Evolutionary conservation across 2,113 vertebrate genomes (phyloP).

Genomic region (Chaetura pelagica): DNA sequence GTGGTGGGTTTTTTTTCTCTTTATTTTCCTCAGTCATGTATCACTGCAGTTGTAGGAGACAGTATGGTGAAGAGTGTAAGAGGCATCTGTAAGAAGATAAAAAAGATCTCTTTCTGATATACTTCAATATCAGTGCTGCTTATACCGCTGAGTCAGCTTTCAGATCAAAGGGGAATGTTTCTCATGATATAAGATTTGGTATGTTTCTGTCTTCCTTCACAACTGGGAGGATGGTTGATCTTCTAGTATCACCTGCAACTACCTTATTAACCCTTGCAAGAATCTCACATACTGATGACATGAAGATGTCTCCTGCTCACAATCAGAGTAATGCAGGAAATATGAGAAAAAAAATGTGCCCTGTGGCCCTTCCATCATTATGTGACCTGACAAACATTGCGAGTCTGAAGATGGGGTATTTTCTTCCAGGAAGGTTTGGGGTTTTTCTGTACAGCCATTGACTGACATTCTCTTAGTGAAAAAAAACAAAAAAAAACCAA

Average conservation of each 20-base stretch:
- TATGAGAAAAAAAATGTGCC: background rate
- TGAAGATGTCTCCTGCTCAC: background rate
- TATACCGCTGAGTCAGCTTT: background rate
- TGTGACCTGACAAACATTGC: background rate
- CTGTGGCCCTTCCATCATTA: background rate
- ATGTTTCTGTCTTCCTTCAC: background rate
- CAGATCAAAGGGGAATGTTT: background rate
- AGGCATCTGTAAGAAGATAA: fast-evolving
- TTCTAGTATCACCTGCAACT: background rate
- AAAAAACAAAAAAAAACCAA: background rate
- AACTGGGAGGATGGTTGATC: background rate
- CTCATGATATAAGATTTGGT: background rate
- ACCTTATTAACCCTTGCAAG: background rate
- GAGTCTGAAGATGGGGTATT: fast-evolving
- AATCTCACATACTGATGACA: background rate
- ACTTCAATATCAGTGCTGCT: background rate
- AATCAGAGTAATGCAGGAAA: background rate
- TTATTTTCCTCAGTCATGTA: background rate
- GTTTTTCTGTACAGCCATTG: background rate
- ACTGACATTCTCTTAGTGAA: fast-evolving
- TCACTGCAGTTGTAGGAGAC: background rate
- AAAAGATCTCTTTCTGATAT: background rate
- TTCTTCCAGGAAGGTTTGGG: background rate
- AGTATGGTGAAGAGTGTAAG: fast-evolving
- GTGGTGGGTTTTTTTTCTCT: fast-evolving